phyloP scores from a whole-genome alignment of 2,888 invertebrate species.

The Lottia gigantea region DNA sequence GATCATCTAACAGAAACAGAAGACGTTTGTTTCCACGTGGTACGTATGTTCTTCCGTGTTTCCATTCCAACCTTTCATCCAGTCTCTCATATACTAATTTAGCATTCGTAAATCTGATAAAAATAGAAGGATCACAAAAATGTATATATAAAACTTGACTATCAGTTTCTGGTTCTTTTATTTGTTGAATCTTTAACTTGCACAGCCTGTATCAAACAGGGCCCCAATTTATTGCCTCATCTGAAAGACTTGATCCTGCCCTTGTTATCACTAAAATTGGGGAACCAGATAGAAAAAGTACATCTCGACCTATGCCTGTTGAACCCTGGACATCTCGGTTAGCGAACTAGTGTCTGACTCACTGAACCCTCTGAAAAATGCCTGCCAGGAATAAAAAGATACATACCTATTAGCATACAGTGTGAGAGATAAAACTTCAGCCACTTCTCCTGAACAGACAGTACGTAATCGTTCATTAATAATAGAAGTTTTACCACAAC shows the following conservation, averaged over 20 bases:
- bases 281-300: too few relatives aligned
- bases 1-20: conserved; percentile 66
- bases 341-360: too few relatives aligned
- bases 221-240: neutral
- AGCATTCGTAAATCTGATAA: conserved; percentile 63
- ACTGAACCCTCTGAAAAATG: too few relatives aligned
- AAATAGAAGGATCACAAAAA: neutral
- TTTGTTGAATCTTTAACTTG: neutral
- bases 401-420: conserved; percentile 63
- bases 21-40: conserved; percentile 67
- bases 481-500: conserved; percentile 66
- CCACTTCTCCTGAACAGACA: conserved; percentile 67
- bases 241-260: neutral
- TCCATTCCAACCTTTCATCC: conserved; percentile 66
- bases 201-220: neutral
- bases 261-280: too few relatives aligned
- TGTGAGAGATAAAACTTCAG: conserved; percentile 63
- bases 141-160: too few relatives aligned
- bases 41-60: conserved; percentile 66
- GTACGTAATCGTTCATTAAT: conserved; percentile 64
- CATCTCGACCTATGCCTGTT: too few relatives aligned
- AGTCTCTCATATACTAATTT: conserved; percentile 61
- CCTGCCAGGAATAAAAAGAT: neutral
- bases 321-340: too few relatives aligned
- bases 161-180: too few relatives aligned